These are phyloP conservation scores for Caracal caracal DNA, from an alignment of 2,113 vertebrate species.

Conservation along the genomic window DNA sequence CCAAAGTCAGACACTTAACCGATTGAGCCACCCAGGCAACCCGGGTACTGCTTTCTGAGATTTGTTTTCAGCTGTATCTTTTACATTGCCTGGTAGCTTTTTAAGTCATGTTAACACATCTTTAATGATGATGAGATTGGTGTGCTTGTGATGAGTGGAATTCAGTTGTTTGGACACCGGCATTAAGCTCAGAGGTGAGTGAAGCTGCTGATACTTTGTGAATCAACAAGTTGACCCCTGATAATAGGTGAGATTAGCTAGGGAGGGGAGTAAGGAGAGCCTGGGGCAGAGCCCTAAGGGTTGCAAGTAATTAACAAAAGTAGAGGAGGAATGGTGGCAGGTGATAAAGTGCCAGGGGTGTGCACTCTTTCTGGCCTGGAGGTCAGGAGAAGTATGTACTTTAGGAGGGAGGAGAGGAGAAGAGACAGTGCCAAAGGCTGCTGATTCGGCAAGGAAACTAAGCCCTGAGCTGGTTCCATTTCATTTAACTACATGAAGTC, in stretches of 20 bases:
- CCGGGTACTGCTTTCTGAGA: too few relatives aligned
- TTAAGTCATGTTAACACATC: too few relatives aligned
- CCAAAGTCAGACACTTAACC: too few relatives aligned
- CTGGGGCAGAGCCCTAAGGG: not conserved
- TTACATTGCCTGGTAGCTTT: too few relatives aligned
- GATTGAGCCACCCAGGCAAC: too few relatives aligned
- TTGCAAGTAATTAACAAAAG: not conserved
- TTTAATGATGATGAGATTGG: too few relatives aligned
- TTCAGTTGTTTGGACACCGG: not conserved
- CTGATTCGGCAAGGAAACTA: not conserved
- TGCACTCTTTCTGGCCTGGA: rapidly evolving
- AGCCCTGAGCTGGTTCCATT: not conserved
- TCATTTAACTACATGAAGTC: not conserved
- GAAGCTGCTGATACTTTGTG: not conserved
- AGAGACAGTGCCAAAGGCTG: not conserved
- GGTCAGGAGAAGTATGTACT: not conserved
- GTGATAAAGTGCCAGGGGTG: not conserved
- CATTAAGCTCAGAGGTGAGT: not conserved
- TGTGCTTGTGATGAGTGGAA: not conserved
- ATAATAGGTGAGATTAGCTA: not conserved
- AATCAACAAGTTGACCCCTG: not conserved
- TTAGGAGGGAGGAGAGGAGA: not conserved
- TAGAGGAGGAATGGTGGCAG: not conserved
- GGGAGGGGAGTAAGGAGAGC: not conserved
- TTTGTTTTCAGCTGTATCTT: too few relatives aligned